Evolutionary conservation across 2,113 vertebrate genomes (phyloP).

Genomic region (Varanus salvator): DNA sequence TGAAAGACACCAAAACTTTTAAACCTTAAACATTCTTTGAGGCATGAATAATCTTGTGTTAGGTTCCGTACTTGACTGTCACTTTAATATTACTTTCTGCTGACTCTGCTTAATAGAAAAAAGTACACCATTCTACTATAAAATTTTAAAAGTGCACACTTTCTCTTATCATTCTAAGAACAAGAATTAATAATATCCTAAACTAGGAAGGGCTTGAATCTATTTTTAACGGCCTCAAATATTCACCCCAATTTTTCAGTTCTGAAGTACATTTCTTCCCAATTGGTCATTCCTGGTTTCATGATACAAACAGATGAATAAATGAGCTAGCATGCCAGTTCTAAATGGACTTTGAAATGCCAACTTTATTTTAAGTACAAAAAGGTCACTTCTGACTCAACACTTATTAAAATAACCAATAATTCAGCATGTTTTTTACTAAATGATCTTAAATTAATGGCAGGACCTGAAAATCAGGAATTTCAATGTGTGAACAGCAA

Average conservation of each 20-base stretch:
- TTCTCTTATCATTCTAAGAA: constrained; percentile 60
- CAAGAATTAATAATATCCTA: constrained; percentile 47
- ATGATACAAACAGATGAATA: constrained; percentile 26
- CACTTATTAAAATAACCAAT: constrained; percentile 32
- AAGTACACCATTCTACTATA: constrained; percentile 62
- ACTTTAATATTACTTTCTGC: constrained; percentile 70
- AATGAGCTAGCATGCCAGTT: neutral
- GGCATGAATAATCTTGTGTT: constrained; percentile 63
- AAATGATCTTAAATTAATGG: constrained; percentile 50
- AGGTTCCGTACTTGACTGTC: constrained; percentile 66
- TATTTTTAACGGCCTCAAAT: constrained; percentile 26
- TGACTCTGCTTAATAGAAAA: constrained; percentile 65
- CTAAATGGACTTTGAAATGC: neutral
- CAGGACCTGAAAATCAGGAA: constrained; percentile 53
- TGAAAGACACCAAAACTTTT: constrained; percentile 63
- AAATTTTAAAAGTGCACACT: constrained; percentile 43
- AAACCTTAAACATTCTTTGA: constrained; percentile 71
- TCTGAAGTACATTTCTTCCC: neutral
- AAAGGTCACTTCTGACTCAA: constrained; percentile 11
- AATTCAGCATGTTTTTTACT: neutral
- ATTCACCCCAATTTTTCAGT: constrained; percentile 32
- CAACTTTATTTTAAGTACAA: neutral
- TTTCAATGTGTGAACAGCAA: constrained; percentile 37
- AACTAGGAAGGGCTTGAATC: constrained; percentile 51
- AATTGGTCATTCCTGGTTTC: neutral